A percentile compares a stretch with the other conserved stretches of the same genome.
Conservation (phyloP, 2,797 vertebrate genomes). For the Danio kyathit region DNA sequence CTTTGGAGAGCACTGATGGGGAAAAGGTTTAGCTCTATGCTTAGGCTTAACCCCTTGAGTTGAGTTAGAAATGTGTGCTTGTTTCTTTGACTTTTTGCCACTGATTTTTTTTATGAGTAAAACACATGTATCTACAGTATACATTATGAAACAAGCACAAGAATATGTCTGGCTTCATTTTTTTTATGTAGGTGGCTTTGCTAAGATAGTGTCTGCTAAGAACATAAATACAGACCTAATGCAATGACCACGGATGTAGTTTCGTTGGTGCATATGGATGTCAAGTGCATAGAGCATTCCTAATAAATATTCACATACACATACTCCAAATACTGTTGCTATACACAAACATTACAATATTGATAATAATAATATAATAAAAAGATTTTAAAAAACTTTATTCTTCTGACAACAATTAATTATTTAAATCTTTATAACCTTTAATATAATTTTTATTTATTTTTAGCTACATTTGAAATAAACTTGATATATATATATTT, state of each 20-base stretch:
- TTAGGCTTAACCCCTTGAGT: constrained; percentile 34
- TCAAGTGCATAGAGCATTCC: background rate
- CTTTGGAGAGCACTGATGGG: constrained; percentile 38
- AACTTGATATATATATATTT: no score
- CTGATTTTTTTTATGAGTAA: constrained; percentile 26
- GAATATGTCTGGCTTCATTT: background rate
- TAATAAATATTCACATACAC: background rate
- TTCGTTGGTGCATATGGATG: background rate
- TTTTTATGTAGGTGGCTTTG: background rate
- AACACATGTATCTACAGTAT: constrained; percentile 6
- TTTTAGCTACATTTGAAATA: no score
- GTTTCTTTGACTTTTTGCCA: constrained; percentile 19
- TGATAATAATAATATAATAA: background rate
- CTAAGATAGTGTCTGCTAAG: background rate
- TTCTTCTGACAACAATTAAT: no score
- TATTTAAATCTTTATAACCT: no score
- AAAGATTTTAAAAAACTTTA: no score
- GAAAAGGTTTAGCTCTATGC: constrained; percentile 39
- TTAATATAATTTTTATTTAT: no score
- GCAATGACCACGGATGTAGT: constrained; percentile 1
- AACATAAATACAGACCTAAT: background rate
- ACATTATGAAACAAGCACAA: background rate
- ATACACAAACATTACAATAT: background rate
- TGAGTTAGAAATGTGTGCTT: constrained; percentile 5
- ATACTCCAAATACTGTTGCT: background rate